Conservation (phyloP, 2,113 vertebrate species). For the Rattus norvegicus region DNA sequence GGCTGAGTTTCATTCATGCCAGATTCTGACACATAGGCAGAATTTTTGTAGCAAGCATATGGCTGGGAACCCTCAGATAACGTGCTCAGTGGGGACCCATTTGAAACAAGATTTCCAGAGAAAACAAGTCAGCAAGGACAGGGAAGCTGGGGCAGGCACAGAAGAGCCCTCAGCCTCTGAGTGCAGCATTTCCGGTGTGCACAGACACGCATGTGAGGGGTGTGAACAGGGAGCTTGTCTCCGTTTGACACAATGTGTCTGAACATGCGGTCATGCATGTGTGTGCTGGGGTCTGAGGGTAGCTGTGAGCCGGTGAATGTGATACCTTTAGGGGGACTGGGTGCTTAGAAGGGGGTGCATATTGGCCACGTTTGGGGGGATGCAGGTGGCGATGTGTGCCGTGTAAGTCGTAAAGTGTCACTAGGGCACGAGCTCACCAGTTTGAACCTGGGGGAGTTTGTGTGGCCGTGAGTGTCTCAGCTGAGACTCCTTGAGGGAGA, state of each 20-base stretch:
- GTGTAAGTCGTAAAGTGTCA: neutral
- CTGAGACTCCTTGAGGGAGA: neutral
- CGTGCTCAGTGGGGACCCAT: conserved; percentile 61
- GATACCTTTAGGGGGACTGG: neutral
- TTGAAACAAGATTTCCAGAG: conserved; percentile 61
- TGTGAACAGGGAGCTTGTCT: neutral
- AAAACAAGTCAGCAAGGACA: conserved; percentile 65
- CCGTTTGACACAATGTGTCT: neutral
- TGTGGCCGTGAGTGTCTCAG: rapidly evolving
- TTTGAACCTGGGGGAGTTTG: neutral
- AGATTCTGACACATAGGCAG: conserved; percentile 77
- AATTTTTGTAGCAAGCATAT: conserved; percentile 81
- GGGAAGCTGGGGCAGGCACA: conserved; percentile 12
- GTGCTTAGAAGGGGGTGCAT: neutral
- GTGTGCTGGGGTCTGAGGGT: neutral
- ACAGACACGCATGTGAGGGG: neutral
- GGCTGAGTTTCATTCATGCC: conserved; percentile 72
- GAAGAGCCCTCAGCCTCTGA: neutral
- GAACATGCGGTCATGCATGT: neutral
- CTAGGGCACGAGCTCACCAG: neutral
- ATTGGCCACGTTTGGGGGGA: neutral
- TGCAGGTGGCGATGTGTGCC: neutral
- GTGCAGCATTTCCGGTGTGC: neutral
- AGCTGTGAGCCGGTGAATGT: neutral
- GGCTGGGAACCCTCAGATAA: conserved; percentile 72